Base-by-base conservation (phyloP, 1,140 invertebrate genomes). In the Zelostemma sp. region DNA sequence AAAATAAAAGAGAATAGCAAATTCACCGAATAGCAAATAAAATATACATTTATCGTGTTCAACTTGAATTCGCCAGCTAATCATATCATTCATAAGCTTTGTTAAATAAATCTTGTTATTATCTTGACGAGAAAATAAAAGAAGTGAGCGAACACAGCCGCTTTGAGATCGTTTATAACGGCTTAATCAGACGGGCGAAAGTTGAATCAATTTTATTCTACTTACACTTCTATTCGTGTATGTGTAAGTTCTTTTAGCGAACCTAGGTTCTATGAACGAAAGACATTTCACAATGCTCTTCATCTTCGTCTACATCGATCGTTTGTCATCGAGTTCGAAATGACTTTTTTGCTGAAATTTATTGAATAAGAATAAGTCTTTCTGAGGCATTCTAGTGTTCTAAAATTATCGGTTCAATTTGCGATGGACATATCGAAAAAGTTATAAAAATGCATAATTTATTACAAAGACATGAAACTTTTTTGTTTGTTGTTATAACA, bases 291-390 rank as follows among this genome's bases (percentile, higher is more conserved):
- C 58, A 60, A 63, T 66, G 59, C 66, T 53, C 60, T 69, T 73
- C 67, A 58, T 69, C 67, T 67, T 83, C 82, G 67, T 82, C 82
- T 80, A 82, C 79, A 83, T 78, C 69, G 69, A 74, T 68, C 72
- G 68, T 59, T 59, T 63, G 66, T 59, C 51, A 38, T 49, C 54
- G 47, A 51, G 15, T 33, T 48, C 46, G 38, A 64, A 72, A 68
- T 64, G 55, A 38, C 50, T 40, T 46, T 47, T 3, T 40, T 49
- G 31, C 16, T 41, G 49, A 59, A 59, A 63, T 45, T 58, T 49
- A 59, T 71, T 50, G 58, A 45, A 43, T 45, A 38, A 49, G 58
- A 45, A 43, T 45, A 38, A 49, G 45, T 21, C 63, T 8, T 62
- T 25, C 43, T 47, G 18, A 46, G 15, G 19, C 33, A 35, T 35